phyloP scores from a whole-genome alignment of 2,888 invertebrate species.

The Cerastis rubricosa region DNA sequence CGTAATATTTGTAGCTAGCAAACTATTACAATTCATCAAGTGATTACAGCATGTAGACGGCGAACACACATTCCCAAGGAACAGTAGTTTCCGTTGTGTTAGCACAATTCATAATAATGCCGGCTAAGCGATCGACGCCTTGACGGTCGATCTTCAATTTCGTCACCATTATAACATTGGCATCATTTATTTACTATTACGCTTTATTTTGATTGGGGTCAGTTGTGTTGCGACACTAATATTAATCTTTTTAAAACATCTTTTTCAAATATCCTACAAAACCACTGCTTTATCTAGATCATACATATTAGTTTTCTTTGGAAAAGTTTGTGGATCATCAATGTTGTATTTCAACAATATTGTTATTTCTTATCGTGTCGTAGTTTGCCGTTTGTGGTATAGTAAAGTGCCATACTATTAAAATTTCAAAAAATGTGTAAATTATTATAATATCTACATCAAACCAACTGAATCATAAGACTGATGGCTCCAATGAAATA shows the following conservation, averaged over 20 bases:
- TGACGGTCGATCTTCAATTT: slow-evolving; percentile 70
- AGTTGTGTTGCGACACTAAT: slow-evolving; percentile 76
- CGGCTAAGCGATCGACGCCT: slow-evolving; percentile 63
- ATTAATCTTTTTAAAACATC: slow-evolving; percentile 2
- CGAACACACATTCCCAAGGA: slow-evolving; percentile 62
- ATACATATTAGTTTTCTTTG: neutral
- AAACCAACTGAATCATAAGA: neutral
- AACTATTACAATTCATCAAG: slow-evolving; percentile 49
- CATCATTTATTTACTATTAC: slow-evolving; percentile 78
- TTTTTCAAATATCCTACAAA: slow-evolving; percentile 41
- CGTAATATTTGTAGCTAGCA: slow-evolving; percentile 13
- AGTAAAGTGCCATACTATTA: neutral
- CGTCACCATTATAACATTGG: slow-evolving; percentile 78
- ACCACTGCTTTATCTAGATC: neutral
- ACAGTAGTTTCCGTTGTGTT: slow-evolving; percentile 60
- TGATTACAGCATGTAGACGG: slow-evolving; percentile 54
- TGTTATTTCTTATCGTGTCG: neutral
- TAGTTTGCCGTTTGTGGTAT: neutral
- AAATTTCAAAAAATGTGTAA: neutral
- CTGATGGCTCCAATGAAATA: neutral
- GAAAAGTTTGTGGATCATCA: neutral
- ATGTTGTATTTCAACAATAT: neutral
- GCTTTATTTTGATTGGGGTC: slow-evolving; percentile 77
- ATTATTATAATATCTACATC: neutral
- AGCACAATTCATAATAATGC: slow-evolving; percentile 65